Conservation (phyloP, 2,113 vertebrate genomes). For the Albula goreensis region DNA sequence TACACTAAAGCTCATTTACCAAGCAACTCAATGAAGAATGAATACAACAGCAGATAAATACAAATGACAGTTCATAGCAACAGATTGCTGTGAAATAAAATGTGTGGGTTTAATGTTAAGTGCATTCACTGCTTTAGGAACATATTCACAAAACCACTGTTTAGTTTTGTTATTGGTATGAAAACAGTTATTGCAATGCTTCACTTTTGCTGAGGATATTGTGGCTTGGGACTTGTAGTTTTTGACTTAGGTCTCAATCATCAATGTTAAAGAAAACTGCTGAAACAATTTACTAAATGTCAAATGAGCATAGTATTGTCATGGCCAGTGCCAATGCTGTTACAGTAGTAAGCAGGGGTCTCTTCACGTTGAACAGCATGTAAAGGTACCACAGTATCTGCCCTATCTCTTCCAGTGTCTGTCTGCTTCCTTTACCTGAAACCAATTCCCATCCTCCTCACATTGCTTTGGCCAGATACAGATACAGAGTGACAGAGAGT, state of each 20-base stretch:
- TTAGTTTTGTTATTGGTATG: neutral
- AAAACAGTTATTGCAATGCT: neutral
- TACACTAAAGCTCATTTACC: too few relatives aligned
- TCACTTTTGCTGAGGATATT: neutral
- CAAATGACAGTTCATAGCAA: too few relatives aligned
- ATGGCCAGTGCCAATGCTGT: neutral
- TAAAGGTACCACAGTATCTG: neutral
- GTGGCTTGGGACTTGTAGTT: too few relatives aligned
- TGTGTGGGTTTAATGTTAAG: too few relatives aligned
- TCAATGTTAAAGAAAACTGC: neutral
- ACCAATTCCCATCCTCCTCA: neutral
- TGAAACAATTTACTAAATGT: neutral
- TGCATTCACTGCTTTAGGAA: too few relatives aligned
- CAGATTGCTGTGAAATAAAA: too few relatives aligned
- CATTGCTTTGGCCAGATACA: neutral
- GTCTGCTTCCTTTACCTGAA: neutral
- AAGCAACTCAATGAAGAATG: too few relatives aligned
- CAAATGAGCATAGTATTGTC: neutral
- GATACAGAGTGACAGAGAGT: neutral
- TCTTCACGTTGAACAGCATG: neutral
- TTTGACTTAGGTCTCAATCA: too few relatives aligned
- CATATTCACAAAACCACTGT: neutral
- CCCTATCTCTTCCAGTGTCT: neutral
- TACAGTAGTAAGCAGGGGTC: neutral
- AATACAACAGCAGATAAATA: too few relatives aligned